Evolutionary conservation across 92 coral and sea anemone genomes (phyloP).

Genomic region (Scolanthus callimorphus): DNA sequence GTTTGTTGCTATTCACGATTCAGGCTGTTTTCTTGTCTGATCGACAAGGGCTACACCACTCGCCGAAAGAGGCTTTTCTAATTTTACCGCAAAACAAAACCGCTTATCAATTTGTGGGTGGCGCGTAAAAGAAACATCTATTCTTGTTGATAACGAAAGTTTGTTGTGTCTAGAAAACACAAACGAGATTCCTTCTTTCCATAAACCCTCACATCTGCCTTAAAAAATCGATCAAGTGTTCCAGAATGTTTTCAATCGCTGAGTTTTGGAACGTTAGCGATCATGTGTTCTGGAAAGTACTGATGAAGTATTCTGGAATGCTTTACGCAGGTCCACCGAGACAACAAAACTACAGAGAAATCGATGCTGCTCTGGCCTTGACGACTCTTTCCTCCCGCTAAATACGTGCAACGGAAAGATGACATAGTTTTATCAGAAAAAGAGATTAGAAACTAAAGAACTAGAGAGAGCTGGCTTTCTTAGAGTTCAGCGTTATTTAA

Average conservation of each 20-base stretch:
- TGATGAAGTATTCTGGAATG: too few species aligned
- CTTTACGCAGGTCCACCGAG: conserved; percentile 47
- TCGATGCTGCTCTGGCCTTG: conserved; percentile 78
- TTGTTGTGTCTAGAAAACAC: conserved; percentile 17
- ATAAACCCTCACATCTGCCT: too few species aligned
- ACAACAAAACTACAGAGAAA: conserved; percentile 73
- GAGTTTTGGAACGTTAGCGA: too few species aligned
- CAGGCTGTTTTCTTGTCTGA: too few species aligned
- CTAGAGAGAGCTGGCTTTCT: conserved; percentile 12
- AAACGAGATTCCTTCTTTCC: too few species aligned
- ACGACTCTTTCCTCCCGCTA: conserved; percentile 80
- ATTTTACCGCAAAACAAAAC: conserved; percentile 30
- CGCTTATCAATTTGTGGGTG: conserved; percentile 21
- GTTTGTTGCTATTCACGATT: too few species aligned
- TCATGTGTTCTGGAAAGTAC: too few species aligned
- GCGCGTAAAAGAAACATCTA: neutral
- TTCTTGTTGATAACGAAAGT: conserved; percentile 3
- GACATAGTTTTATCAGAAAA: neutral
- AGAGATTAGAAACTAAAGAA: neutral
- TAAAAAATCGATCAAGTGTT: too few species aligned
- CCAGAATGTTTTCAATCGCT: too few species aligned
- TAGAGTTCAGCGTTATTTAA: neutral
- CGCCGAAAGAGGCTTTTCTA: neutral
- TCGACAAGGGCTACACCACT: too few species aligned
- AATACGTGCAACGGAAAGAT: neutral